These are phyloP conservation scores for Epizoanthus scotinus DNA, from an alignment of 92 coral and sea anemone species.

Conservation along the genomic window DNA sequence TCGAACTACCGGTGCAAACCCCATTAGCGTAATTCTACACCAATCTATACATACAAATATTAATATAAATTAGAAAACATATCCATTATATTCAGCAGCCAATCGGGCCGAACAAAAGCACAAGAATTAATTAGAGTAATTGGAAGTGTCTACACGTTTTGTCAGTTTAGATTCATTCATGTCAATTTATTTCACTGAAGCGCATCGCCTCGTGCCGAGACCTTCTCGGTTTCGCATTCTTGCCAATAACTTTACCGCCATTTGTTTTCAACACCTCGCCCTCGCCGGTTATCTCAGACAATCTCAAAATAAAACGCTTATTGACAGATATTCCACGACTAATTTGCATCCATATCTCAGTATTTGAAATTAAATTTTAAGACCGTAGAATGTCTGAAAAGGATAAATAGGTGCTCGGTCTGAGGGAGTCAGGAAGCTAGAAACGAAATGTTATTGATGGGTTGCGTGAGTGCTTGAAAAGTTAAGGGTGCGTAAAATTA, in stretches of 20 bases:
- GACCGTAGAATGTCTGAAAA: background rate
- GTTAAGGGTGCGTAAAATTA: constrained; percentile 7
- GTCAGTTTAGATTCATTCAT: constrained; percentile 35
- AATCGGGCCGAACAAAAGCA: constrained; percentile 51
- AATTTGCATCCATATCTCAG: constrained; percentile 29
- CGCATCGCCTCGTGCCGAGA: constrained; percentile 22
- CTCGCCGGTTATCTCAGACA: background rate
- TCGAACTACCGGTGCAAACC: constrained; percentile 34
- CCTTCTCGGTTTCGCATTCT: background rate
- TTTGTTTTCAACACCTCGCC: constrained; percentile 32
- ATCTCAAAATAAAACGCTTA: constrained; percentile 26
- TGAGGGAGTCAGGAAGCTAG: background rate
- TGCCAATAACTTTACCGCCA: background rate
- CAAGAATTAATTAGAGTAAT: constrained; percentile 61
- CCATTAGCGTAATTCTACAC: constrained; percentile 30
- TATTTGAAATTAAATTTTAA: constrained; percentile 10
- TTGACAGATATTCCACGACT: constrained; percentile 30
- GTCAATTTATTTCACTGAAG: constrained; percentile 26
- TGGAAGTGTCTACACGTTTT: constrained; percentile 45
- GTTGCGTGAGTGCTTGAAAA: constrained; percentile 1
- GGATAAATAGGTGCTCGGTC: background rate
- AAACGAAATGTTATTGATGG: background rate
- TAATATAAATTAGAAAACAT: constrained; percentile 62
- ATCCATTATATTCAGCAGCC: constrained; percentile 44
- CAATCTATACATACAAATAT: constrained; percentile 48